phyloP scores from a whole-genome alignment of 2,888 invertebrate species.

The Sarcophaga carnaria region DNA sequence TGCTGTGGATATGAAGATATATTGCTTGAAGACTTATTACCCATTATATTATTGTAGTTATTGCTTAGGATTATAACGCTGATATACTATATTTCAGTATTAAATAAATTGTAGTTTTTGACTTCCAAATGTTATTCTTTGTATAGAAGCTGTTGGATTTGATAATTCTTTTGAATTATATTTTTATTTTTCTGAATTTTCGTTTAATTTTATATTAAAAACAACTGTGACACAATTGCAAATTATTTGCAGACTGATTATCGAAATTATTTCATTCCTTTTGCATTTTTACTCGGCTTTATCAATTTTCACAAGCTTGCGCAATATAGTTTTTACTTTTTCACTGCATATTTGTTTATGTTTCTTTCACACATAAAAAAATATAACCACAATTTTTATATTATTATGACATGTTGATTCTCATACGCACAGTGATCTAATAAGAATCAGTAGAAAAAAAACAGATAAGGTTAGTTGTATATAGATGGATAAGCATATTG shows the following conservation, averaged over 20 bases:
- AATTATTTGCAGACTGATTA: conserved; percentile 49
- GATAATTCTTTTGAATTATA: not conserved
- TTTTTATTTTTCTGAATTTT: not conserved
- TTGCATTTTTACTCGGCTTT: conserved; percentile 8
- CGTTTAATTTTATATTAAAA: not conserved
- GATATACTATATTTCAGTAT: conserved; percentile 4
- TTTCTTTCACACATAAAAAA: not conserved
- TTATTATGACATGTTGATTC: too few relatives aligned
- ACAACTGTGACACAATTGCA: conserved; percentile 41
- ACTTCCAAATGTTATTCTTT: conserved; percentile 1
- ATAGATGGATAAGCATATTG: too few relatives aligned
- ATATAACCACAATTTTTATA: too few relatives aligned
- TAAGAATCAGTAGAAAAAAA: too few relatives aligned
- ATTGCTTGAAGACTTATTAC: conserved; percentile 73
- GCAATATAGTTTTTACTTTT: conserved; percentile 23
- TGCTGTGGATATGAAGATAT: conserved; percentile 73
- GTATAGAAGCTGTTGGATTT: not conserved
- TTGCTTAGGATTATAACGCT: conserved; percentile 32
- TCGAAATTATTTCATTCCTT: conserved; percentile 11
- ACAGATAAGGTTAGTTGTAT: too few relatives aligned
- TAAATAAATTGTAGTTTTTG: not conserved
- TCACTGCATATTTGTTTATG: conserved; percentile 21
- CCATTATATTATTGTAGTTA: conserved; percentile 71
- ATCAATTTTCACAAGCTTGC: conserved; percentile 45
- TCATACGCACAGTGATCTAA: too few relatives aligned